Evolutionary conservation across 1,140 invertebrate species (phyloP).

Genomic region (Drosophila sulfurigaster): DNA sequence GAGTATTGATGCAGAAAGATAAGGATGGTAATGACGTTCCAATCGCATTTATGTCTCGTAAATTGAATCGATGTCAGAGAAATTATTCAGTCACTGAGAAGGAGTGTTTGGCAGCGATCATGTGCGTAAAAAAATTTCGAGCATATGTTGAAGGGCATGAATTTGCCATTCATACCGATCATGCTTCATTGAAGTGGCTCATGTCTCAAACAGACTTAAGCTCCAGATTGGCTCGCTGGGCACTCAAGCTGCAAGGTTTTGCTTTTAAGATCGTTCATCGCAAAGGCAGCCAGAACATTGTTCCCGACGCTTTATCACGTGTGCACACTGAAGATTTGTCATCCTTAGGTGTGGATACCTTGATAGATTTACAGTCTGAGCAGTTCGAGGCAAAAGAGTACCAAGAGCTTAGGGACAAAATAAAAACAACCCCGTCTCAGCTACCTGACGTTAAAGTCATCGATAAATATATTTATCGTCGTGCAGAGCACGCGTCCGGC

Average conservation of each 20-base stretch:
- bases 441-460: too few relatives aligned
- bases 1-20: not conserved
- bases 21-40: not conserved
- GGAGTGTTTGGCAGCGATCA: slow-evolving; percentile 1
- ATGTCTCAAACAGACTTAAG: too few relatives aligned
- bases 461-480: too few relatives aligned
- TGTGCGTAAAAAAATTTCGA: not conserved
- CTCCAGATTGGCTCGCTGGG: not conserved
- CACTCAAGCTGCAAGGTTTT: not conserved
- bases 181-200: not conserved
- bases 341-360: not conserved
- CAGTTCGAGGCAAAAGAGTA: not conserved
- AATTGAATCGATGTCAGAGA: too few relatives aligned
- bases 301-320: not conserved
- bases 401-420: not conserved
- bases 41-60: not conserved
- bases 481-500: not conserved
- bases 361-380: not conserved
- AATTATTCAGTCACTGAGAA: not conserved
- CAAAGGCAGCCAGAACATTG: not conserved
- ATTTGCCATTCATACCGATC: not conserved
- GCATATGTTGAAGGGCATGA: not conserved
- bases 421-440: not conserved
- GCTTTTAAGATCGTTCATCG: not conserved
- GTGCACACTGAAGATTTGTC: not conserved